These are phyloP conservation scores for Laticauda laticaudata DNA, from an alignment of 2,113 vertebrate species.

Conservation along the genomic window DNA sequence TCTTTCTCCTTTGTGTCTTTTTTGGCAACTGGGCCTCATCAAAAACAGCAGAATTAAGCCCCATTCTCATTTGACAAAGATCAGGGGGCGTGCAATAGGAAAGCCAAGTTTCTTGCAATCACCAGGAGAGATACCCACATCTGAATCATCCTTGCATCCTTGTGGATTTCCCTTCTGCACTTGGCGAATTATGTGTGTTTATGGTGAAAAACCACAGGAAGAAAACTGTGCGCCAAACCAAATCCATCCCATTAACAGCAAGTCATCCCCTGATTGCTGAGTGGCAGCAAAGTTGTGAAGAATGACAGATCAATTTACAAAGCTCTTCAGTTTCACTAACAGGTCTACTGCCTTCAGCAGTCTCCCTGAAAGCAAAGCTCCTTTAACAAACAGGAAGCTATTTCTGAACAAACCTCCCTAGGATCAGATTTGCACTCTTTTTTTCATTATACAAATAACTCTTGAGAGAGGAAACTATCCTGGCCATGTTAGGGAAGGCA, in stretches of 20 bases:
- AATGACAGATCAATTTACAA: background rate
- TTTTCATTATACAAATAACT: background rate
- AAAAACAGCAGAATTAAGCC: slow-evolving; percentile 40
- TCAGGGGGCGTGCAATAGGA: slow-evolving; percentile 25
- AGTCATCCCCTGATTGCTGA: background rate
- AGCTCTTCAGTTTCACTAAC: background rate
- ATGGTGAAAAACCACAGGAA: background rate
- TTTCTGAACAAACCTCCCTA: background rate
- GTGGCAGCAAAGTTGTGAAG: background rate
- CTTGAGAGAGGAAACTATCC: background rate
- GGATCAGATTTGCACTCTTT: background rate
- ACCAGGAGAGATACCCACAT: rapidly evolving
- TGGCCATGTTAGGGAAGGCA: background rate
- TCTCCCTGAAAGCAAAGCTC: background rate
- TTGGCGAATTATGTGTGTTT: slow-evolving; percentile 10
- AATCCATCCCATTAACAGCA: background rate
- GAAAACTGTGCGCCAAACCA: background rate
- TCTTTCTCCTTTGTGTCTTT: slow-evolving; percentile 30
- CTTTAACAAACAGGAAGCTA: background rate
- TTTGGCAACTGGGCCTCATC: slow-evolving; percentile 52
- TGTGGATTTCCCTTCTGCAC: background rate
- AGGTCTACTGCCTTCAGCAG: background rate
- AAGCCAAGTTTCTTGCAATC: slow-evolving; percentile 5
- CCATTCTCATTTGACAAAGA: slow-evolving; percentile 28
- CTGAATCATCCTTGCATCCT: background rate